Evolutionary conservation across 2,797 vertebrate species (phyloP).

Genomic region (Coregonus sp.): DNA sequence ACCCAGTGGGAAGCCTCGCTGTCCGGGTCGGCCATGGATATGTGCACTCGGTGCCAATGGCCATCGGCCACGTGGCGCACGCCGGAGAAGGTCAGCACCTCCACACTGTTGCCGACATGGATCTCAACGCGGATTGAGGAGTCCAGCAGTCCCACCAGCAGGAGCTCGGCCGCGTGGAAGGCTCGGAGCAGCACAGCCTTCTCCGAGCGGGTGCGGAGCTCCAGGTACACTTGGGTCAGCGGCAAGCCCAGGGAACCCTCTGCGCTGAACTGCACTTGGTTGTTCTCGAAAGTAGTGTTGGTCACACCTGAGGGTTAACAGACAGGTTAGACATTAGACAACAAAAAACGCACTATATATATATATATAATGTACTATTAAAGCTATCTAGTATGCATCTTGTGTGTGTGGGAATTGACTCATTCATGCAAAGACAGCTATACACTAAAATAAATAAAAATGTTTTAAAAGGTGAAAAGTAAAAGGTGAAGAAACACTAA

Average conservation of each 20-base stretch:
- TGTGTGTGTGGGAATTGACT: no score
- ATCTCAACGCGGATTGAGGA: conserved; percentile 77
- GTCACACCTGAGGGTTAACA: conserved; percentile 76
- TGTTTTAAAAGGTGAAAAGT: no score
- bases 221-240: conserved; percentile 77
- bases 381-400: no score
- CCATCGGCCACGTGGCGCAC: conserved; percentile 75
- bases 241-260: conserved; percentile 66
- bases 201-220: conserved; percentile 84
- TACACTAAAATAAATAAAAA: no score
- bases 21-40: conserved; percentile 74
- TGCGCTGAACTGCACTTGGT: conserved; percentile 73
- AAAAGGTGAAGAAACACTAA: no score
- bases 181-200: conserved; percentile 82
- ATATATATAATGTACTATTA: no score
- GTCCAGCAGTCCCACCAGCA: conserved; percentile 81
- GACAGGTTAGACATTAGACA: no score
- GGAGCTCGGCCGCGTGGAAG: conserved; percentile 64
- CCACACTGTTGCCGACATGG: conserved; percentile 58
- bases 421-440: no score
- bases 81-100: conserved; percentile 71
- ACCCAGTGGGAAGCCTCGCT: conserved; percentile 75
- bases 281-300: conserved; percentile 84
- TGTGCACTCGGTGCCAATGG: conserved; percentile 81
- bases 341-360: no score